Base-by-base conservation (phyloP, 2,113 vertebrate species). In the Marcusenius ussheri region DNA sequence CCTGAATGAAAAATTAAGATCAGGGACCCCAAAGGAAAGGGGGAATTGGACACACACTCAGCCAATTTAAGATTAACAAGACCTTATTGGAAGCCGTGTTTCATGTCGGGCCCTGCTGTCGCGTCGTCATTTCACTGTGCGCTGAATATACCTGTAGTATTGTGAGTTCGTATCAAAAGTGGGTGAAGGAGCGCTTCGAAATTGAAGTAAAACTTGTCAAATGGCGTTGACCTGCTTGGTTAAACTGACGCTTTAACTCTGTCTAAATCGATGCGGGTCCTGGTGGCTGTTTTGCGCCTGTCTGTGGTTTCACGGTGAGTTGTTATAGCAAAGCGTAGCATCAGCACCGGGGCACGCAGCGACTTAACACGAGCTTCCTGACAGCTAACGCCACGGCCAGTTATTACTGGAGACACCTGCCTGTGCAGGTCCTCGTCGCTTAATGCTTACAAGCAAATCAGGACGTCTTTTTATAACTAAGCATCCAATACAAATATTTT, bases 31-130 rank as follows among this genome's bases (percentile, higher is more conserved):
- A 91, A 94, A 95, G 95, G 95, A 95, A 94, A 94, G 93, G 92
- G 93, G 92, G 95, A 95, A 96, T 95, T 95, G 95, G 94, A 96
- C 94, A 94, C 94, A 95, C 95, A 96, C 94, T 95, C 94, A 95
- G 94, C 94, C 95, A 96, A 95, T 95, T 95, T 95, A 95, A 91
- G 93, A 94, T 96, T 96, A 96, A 96, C 95, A 94, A 96, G 95
- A 95, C 94, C 94, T 96, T 96, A 96, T 96, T 96, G 95, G 94
- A 94, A 94, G 94, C 94, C 93, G 93, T 93, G 94, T 93, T 94
- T 93, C 88, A 92, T 92, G 93, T 53, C 88, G 50, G 88, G 93
- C 92, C 93, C 93, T 56, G 35, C 15, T 7, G 39, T 9, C 42
- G 58, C 35, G 6, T 24, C 66, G 15, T 21, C 46, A 62, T 83